Conservation (phyloP, 1,140 invertebrate genomes). For the Drosophila rhopaloa region DNA sequence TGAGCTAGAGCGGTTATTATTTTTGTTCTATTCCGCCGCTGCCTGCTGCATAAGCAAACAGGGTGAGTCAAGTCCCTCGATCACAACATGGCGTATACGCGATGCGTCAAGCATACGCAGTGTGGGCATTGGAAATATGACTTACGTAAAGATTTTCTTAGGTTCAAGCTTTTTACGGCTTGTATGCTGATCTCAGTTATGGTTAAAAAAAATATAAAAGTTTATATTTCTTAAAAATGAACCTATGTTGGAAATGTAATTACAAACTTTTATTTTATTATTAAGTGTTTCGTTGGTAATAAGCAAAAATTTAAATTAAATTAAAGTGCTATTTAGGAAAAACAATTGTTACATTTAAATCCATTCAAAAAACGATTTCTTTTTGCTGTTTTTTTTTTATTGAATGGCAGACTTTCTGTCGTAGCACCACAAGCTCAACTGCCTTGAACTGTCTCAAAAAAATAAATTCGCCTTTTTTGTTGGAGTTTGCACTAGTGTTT, state of each 20-base stretch:
- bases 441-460: slow-evolving; percentile 25
- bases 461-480: slow-evolving; percentile 2
- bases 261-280: too few relatives aligned
- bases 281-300: too few relatives aligned
- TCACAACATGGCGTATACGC: slow-evolving; percentile 47
- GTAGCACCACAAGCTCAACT: slow-evolving; percentile 21
- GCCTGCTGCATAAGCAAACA: slow-evolving; percentile 80
- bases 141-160: slow-evolving; percentile 23
- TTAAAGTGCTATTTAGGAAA: too few relatives aligned
- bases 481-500: slow-evolving; percentile 1
- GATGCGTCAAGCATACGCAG: slow-evolving; percentile 56
- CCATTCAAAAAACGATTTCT: neutral
- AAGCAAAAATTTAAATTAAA: too few relatives aligned
- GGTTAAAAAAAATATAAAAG: too few relatives aligned
- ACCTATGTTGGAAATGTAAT: too few relatives aligned
- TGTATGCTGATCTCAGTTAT: too few relatives aligned
- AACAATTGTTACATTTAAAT: neutral
- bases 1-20: slow-evolving; percentile 46
- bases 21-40: slow-evolving; percentile 41
- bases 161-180: too few relatives aligned
- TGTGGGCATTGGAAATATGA: slow-evolving; percentile 7
- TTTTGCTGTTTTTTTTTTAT: neutral
- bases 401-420: slow-evolving; percentile 40
- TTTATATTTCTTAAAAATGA: too few relatives aligned
- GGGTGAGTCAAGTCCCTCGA: slow-evolving; percentile 62